Evolutionary conservation across 2,888 invertebrate genomes (phyloP), one percentile per base, ranked within the genome.

Genomic region (Sarcophaga variegata): DNA sequence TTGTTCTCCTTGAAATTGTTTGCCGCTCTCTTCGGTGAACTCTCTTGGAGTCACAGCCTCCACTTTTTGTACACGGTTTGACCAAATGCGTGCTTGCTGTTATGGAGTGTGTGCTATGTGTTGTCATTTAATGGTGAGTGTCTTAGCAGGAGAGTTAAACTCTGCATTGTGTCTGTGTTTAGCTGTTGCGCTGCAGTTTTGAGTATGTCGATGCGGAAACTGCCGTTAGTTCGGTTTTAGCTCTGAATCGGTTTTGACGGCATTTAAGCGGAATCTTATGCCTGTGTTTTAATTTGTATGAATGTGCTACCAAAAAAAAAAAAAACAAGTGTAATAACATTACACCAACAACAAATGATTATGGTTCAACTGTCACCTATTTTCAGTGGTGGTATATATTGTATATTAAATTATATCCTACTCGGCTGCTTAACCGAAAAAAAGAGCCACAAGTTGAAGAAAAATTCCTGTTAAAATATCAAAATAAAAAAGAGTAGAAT

Each of bases 161-260:
- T 74, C 70, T 59, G 59, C 71, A 80, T 37, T 69, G 80, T 80
- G 54, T 76, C 59, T 75, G 20, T 70, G 49, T 64, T 71, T 85
- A 85, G 85, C 85, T 85, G 85, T 83, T 81, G 88, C 83, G 78
- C 83, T 83, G 88, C 85, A 86, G 76, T 87, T 85, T 79, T 85
- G 87, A 87, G 88, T 70, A 76, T 75, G 85, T 47, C 78, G 82
- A 82, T 88, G 87, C 84, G 85, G 86, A 87, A 88, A 88, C 69
- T 88, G 88, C 88, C 88, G 89, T 92, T 92, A 92, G 92, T 92
- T 92, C 92, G 91, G 91, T 90, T 92, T 92, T 92, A 91, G 91
- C 91, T 91, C 91, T 92, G 91, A 91, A 91, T 90, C 91, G 90
- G 91, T 90, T 89, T 90, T 90, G 92, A 92, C 91, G 91, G 89